Conservation (phyloP, 2,113 vertebrate species). For the Bagarius yarrelli region DNA sequence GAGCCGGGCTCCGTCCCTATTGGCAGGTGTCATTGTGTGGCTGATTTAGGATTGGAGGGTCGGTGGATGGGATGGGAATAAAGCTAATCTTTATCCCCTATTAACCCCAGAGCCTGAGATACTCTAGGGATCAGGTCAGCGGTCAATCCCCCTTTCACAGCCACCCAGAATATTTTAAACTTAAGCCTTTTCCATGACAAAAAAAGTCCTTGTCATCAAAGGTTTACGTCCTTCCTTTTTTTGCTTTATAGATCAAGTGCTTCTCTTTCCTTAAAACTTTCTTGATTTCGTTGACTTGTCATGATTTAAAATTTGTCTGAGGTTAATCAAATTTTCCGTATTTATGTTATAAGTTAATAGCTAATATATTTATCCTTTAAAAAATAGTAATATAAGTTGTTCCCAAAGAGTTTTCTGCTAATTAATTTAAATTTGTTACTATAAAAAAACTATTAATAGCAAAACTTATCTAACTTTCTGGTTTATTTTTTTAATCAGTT, state of each 20-base stretch:
- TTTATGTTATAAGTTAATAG: conserved; percentile 60
- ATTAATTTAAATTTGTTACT: conserved; percentile 12
- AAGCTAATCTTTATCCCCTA: conserved; percentile 79
- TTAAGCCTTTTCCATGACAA: conserved; percentile 70
- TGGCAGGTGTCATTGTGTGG: conserved; percentile 69
- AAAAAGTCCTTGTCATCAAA: conserved; percentile 77
- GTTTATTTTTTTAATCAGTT: conserved; percentile 21
- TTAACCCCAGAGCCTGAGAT: conserved; percentile 73
- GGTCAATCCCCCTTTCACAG: conserved; percentile 77
- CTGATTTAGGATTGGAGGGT: conserved; percentile 69
- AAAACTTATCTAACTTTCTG: not conserved
- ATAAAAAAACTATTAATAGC: not conserved
- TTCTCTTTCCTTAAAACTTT: conserved; percentile 51
- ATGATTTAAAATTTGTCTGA: conserved; percentile 50
- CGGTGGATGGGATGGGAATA: conserved; percentile 62
- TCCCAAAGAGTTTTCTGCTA: conserved; percentile 44
- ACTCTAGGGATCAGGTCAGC: conserved; percentile 76
- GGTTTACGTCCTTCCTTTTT: conserved; percentile 57
- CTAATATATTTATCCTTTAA: conserved; percentile 57
- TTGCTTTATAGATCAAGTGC: conserved; percentile 33
- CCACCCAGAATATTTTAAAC: conserved; percentile 77
- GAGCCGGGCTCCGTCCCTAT: conserved; percentile 61
- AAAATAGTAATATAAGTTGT: conserved; percentile 58
- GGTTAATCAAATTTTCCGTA: conserved; percentile 61
- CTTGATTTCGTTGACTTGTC: conserved; percentile 63